These are phyloP conservation scores for Acronicta aceris DNA, from an alignment of 2,888 invertebrate species.

Conservation along the genomic window DNA sequence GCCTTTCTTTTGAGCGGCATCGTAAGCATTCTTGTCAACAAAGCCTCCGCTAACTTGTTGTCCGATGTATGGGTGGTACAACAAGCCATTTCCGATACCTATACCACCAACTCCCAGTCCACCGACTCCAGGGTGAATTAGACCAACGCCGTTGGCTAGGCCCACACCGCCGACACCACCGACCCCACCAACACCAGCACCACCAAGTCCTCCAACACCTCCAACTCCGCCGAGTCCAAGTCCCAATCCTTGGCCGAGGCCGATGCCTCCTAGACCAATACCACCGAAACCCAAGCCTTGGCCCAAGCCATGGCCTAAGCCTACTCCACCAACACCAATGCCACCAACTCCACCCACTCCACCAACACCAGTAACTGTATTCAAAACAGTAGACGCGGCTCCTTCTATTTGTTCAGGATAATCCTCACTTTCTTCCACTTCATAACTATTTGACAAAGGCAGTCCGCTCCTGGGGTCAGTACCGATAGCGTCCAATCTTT, in stretches of 20 bases:
- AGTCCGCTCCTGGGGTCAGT: conserved; percentile 75
- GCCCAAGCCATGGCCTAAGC: conserved; percentile 52
- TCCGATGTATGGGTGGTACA: conserved; percentile 80
- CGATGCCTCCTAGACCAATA: conserved; percentile 58
- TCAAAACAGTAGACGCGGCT: conserved; percentile 80
- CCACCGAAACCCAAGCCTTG: conserved; percentile 56
- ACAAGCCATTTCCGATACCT: conserved; percentile 71
- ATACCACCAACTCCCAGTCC: conserved; percentile 76
- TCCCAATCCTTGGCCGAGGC: conserved; percentile 48
- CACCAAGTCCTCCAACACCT: conserved; percentile 65
- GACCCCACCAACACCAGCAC: conserved; percentile 65
- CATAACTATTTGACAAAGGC: conserved; percentile 86
- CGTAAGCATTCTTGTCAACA: conserved; percentile 88
- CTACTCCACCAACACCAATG: conserved; percentile 60
- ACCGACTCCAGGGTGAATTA: conserved; percentile 74
- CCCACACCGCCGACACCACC: conserved; percentile 63
- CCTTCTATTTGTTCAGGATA: conserved; percentile 85
- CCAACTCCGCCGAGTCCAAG: conserved; percentile 64
- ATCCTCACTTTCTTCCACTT: conserved; percentile 90
- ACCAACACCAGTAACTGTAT: conserved; percentile 76
- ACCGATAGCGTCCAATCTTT: conserved; percentile 76
- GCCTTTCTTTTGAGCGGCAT: conserved; percentile 88
- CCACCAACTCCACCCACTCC: conserved; percentile 65
- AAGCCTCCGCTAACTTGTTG: conserved; percentile 84
- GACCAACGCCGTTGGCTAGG: conserved; percentile 67